Evolutionary conservation across 2,888 invertebrate species (phyloP).

Genomic region (Vannuccia rotundouncinata): DNA sequence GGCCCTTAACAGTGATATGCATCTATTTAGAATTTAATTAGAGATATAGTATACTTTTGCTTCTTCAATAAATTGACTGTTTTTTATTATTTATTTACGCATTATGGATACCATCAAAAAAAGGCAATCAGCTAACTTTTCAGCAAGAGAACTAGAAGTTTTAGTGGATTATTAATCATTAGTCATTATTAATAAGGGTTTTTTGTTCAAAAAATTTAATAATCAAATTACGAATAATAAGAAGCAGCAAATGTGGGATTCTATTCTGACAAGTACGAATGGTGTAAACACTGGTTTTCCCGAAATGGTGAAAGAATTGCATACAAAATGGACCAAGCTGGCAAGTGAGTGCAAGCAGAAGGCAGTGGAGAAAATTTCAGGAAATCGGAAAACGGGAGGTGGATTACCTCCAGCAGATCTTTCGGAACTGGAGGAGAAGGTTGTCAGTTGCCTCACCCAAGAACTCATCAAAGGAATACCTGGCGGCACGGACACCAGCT

Average conservation of each 20-base stretch:
- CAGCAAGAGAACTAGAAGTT: neutral
- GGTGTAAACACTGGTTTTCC: neutral
- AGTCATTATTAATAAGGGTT: neutral
- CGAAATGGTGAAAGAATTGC: slow-evolving; percentile 7
- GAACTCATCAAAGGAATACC: slow-evolving; percentile 21
- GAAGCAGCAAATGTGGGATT: slow-evolving; percentile 2
- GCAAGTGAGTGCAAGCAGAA: slow-evolving; percentile 11
- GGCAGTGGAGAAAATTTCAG: neutral
- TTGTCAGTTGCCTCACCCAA: slow-evolving; percentile 17
- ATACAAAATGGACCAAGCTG: slow-evolving; percentile 1
- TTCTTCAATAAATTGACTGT: neutral
- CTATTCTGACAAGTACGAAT: slow-evolving; percentile 9
- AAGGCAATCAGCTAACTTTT: neutral
- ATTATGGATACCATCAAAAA: neutral
- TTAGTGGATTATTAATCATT: neutral
- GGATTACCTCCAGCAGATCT: slow-evolving; percentile 7
- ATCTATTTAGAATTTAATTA: neutral
- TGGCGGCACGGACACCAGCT: slow-evolving; percentile 19
- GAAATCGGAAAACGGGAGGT: neutral
- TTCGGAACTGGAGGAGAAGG: slow-evolving; percentile 23
- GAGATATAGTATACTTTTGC: neutral
- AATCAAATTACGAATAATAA: slow-evolving; percentile 21
- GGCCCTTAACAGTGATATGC: neutral
- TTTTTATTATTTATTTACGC: neutral
- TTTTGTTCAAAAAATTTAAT: slow-evolving; percentile 19